Evolutionary conservation across 1,140 invertebrate genomes (phyloP).

Genomic region (Diorhabda sublineata): DNA sequence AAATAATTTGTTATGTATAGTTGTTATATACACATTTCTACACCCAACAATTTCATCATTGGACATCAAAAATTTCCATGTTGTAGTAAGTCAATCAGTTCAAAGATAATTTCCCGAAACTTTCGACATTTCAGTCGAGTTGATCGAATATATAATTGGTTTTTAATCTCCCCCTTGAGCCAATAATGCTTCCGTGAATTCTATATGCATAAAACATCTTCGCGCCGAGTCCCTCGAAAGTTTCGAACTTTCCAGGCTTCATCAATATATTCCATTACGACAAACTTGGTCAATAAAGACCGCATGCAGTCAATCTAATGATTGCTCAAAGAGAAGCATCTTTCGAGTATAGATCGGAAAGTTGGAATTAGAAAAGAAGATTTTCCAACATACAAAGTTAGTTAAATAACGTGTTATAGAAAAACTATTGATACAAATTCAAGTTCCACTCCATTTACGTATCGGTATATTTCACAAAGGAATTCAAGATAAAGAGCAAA

Average conservation of each 20-base stretch:
- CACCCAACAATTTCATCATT: no score
- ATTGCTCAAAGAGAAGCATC: no score
- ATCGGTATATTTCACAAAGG: no score
- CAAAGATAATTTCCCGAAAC: neutral
- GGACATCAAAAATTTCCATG: neutral
- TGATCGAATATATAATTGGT: constrained; percentile 8
- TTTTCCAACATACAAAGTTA: no score
- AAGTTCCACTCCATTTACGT: no score
- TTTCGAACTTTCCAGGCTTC: constrained; percentile 8
- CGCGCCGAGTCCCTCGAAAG: neutral
- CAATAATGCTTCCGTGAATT: neutral
- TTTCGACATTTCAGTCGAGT: neutral
- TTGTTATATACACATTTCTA: neutral
- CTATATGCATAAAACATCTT: neutral
- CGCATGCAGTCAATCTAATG: constrained; percentile 3
- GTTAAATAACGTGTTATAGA: no score
- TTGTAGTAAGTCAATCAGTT: neutral
- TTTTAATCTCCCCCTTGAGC: constrained; percentile 3
- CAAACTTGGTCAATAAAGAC: constrained; percentile 6
- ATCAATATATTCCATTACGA: constrained; percentile 14
- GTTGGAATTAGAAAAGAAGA: no score
- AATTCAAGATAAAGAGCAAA: no score
- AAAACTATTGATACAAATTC: no score
- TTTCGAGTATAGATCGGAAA: no score
- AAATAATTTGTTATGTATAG: neutral